phyloP scores from a whole-genome alignment of 2,797 vertebrate genomes.

The Lithobates pipiens region DNA sequence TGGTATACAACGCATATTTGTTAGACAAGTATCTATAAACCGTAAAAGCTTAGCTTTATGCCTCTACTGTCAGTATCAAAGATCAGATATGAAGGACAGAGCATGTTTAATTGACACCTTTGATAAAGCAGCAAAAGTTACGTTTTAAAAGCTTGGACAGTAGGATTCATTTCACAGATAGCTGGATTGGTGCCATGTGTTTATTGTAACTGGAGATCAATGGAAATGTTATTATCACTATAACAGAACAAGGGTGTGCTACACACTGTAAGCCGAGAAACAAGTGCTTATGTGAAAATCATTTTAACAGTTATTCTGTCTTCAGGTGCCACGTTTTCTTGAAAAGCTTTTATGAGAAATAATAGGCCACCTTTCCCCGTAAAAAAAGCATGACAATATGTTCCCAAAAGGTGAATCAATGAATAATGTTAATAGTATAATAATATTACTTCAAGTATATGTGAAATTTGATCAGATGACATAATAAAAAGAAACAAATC shows the following conservation, averaged over 20 bases:
- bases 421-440: neutral
- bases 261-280: constrained; percentile 41
- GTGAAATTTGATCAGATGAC: neutral
- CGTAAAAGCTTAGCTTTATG: neutral
- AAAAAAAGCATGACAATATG: constrained; percentile 3
- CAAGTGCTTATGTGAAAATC: constrained; percentile 39
- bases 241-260: constrained; percentile 48
- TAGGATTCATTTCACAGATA: constrained; percentile 43
- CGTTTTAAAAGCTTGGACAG: constrained; percentile 8
- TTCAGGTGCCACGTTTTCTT: constrained; percentile 21
- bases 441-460: neutral
- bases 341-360: constrained; percentile 36
- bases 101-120: constrained; percentile 39
- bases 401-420: constrained; percentile 2
- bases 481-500: neutral
- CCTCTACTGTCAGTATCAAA: neutral
- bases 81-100: constrained; percentile 10
- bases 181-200: constrained; percentile 39
- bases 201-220: constrained; percentile 59
- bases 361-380: neutral
- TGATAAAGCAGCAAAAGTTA: constrained; percentile 11
- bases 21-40: neutral
- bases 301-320: constrained; percentile 34
- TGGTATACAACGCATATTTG: no score
- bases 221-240: constrained; percentile 53